Evolutionary conservation across 2,113 vertebrate species (phyloP).

Genomic region (Zosterops japonicus): DNA sequence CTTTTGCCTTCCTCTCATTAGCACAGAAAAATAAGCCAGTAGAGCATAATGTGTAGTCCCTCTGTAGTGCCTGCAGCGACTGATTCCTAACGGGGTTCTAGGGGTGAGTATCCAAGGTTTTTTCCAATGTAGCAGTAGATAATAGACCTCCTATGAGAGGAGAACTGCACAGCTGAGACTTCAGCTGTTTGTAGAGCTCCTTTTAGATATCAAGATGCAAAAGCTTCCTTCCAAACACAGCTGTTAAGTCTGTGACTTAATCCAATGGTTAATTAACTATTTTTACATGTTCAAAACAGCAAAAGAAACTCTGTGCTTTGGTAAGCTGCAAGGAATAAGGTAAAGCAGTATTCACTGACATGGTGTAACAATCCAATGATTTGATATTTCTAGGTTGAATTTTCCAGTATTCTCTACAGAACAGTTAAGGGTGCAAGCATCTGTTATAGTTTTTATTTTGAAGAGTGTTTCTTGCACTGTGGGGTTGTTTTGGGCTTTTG

Average conservation of each 20-base stretch:
- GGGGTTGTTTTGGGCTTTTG: not conserved
- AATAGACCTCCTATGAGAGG: not conserved
- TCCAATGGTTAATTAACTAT: not conserved
- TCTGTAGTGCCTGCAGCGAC: not conserved
- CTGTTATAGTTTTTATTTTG: not conserved
- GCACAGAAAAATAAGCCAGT: constrained; percentile 1
- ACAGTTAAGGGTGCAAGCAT: not conserved
- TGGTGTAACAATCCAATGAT: not conserved
- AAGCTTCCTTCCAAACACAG: not conserved
- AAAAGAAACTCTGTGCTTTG: not conserved
- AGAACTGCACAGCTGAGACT: not conserved
- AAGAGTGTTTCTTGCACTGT: not conserved
- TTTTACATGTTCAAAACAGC: not conserved
- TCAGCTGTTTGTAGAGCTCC: not conserved
- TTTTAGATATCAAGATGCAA: not conserved
- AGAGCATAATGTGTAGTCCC: not conserved
- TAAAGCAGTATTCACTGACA: not conserved
- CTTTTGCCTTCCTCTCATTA: constrained; percentile 34
- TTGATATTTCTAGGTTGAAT: not conserved
- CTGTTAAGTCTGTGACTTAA: not conserved
- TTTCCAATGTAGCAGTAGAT: not conserved
- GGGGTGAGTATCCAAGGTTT: not conserved
- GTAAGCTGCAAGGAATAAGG: not conserved
- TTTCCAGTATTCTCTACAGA: not conserved
- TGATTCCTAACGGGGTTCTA: not conserved